These are phyloP conservation scores for Apodemia zela DNA, from an alignment of 2,888 invertebrate genomes.

Conservation along the genomic window DNA sequence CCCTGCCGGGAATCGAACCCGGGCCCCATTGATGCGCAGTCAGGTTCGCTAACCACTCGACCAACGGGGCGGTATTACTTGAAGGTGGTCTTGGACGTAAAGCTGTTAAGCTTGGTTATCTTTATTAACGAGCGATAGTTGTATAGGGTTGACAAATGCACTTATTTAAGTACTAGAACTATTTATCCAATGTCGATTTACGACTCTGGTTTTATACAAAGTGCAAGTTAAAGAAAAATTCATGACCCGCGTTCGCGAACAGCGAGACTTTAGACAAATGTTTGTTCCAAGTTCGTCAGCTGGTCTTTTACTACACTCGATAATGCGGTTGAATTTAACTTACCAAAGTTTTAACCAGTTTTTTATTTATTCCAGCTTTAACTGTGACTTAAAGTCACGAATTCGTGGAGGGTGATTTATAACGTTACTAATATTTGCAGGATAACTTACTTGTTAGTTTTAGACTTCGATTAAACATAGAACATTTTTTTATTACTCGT, in stretches of 20 bases:
- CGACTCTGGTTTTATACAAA: background rate
- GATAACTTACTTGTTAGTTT: background rate
- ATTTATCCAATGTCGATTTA: background rate
- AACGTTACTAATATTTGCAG: background rate
- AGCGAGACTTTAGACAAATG: slow-evolving; percentile 16
- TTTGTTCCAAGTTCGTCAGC: slow-evolving; percentile 17
- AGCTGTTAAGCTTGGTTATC: too few species aligned
- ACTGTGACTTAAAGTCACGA: background rate
- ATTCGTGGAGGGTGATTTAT: background rate
- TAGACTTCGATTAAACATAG: too few species aligned
- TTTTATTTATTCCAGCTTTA: background rate
- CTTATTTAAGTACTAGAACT: too few species aligned
- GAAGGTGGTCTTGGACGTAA: too few species aligned
- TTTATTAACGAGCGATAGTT: too few species aligned
- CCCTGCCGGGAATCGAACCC: too few species aligned
- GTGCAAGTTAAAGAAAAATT: background rate
- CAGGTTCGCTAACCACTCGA: too few species aligned
- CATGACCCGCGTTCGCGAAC: background rate
- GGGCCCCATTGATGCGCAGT: too few species aligned
- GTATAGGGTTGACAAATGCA: too few species aligned
- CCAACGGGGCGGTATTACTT: too few species aligned
- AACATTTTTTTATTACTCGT: too few species aligned
- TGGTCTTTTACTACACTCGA: background rate
- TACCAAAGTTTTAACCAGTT: slow-evolving; percentile 9
- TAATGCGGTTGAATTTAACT: slow-evolving; percentile 11